Conservation (phyloP, 1,140 invertebrate genomes). For the Cydia amplana region DNA sequence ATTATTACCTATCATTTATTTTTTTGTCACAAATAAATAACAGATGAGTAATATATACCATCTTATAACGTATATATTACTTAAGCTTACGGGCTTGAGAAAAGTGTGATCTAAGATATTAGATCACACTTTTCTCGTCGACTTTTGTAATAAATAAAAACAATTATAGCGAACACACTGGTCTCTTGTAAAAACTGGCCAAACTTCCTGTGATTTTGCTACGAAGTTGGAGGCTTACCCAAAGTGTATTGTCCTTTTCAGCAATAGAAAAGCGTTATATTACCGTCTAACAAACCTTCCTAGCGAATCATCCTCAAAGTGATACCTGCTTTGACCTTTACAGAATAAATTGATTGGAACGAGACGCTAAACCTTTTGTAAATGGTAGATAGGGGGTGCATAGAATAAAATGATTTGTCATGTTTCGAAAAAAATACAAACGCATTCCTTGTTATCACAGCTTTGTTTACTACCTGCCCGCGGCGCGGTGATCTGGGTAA, state of each 20-base stretch:
- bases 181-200: background rate
- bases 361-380: slow-evolving; percentile 45
- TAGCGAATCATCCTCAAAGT: slow-evolving; percentile 6
- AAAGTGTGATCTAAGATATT: too few species aligned
- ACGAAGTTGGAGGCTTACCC: background rate
- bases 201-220: background rate
- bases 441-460: slow-evolving; percentile 30
- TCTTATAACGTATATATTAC: too few species aligned
- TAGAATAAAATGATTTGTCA: slow-evolving; percentile 39
- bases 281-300: background rate
- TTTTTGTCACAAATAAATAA: too few species aligned
- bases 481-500: slow-evolving; percentile 21
- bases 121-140: too few species aligned
- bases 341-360: slow-evolving; percentile 58
- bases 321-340: slow-evolving; percentile 44
- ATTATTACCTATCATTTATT: too few species aligned
- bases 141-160: too few species aligned
- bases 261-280: slow-evolving; percentile 1
- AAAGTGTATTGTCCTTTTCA: slow-evolving; percentile 13
- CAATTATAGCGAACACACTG: too few species aligned
- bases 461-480: slow-evolving; percentile 31
- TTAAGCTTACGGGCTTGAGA: too few species aligned
- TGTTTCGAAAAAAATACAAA: slow-evolving; percentile 31
- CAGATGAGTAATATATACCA: too few species aligned
- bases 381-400: slow-evolving; percentile 38